Evolutionary conservation across 1,140 invertebrate species (phyloP).

Genomic region (Aphis gossypii): DNA sequence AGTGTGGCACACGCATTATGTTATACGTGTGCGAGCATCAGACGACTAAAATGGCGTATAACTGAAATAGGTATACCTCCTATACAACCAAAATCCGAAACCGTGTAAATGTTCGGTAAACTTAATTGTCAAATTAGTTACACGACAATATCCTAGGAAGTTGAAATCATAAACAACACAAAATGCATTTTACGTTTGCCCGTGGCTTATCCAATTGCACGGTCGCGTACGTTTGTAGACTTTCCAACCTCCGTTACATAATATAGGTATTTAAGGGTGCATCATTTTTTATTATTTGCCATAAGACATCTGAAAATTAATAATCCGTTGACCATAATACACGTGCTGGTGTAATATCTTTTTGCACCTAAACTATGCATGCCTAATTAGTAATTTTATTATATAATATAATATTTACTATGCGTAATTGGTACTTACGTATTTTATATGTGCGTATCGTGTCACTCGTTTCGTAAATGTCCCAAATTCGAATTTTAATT

Average conservation of each 20-base stretch:
- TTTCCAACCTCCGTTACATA: too few relatives aligned
- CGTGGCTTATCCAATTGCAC: background rate
- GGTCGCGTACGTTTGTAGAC: background rate
- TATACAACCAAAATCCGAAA: background rate
- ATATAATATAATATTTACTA: background rate
- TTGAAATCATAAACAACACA: background rate
- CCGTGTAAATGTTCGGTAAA: background rate
- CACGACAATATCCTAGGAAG: background rate
- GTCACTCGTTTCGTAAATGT: background rate
- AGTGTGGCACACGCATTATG: background rate
- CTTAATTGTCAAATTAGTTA: background rate
- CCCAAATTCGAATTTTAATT: background rate
- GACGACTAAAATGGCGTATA: background rate
- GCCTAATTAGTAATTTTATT: background rate
- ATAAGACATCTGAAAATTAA: background rate
- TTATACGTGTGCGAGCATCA: background rate
- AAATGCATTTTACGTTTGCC: background rate
- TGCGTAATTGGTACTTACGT: background rate
- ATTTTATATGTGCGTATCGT: background rate
- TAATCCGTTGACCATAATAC: background rate
- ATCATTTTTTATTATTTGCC: background rate
- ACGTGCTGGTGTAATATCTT: background rate
- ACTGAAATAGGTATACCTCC: background rate
- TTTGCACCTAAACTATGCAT: background rate
- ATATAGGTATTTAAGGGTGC: too few relatives aligned